phyloP scores from a whole-genome alignment of 1,140 invertebrate genomes.

The Drosophila guanche region DNA sequence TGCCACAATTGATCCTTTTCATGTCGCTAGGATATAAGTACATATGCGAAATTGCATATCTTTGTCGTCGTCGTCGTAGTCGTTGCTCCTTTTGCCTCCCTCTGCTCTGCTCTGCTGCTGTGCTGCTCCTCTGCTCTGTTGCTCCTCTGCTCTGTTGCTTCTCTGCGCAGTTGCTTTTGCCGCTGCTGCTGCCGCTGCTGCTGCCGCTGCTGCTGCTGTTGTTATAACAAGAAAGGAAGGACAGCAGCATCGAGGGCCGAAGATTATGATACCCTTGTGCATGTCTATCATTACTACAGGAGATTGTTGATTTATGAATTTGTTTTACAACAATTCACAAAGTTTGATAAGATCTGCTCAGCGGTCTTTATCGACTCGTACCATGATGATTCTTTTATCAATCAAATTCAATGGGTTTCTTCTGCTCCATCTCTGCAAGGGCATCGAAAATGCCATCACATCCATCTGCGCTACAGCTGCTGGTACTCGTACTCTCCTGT shows the following conservation, averaged over 20 bases:
- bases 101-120: slow-evolving; percentile 11
- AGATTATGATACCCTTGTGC: no score
- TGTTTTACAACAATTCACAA: no score
- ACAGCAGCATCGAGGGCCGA: no score
- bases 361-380: no score
- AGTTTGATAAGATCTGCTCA: no score
- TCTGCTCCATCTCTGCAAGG: no score
- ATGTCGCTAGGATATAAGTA: slow-evolving; percentile 82
- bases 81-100: slow-evolving; percentile 46
- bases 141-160: neutral
- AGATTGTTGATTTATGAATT: no score
- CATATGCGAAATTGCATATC: slow-evolving; percentile 82
- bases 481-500: neutral
- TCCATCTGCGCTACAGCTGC: slow-evolving; percentile 13
- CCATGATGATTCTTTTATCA: no score
- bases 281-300: no score
- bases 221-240: slow-evolving; percentile 32
- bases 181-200: slow-evolving; percentile 36
- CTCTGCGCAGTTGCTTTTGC: slow-evolving; percentile 16
- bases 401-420: no score
- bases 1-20: slow-evolving; percentile 82
- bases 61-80: slow-evolving; percentile 77
- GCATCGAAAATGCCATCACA: slow-evolving; percentile 46
- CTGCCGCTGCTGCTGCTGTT: slow-evolving; percentile 32
- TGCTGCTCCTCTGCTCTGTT: slow-evolving; percentile 9